A percentile compares a stretch with the other conserved stretches of the same genome.
Conservation (phyloP, 2,113 vertebrate species). For the Eolophus roseicapilla region DNA sequence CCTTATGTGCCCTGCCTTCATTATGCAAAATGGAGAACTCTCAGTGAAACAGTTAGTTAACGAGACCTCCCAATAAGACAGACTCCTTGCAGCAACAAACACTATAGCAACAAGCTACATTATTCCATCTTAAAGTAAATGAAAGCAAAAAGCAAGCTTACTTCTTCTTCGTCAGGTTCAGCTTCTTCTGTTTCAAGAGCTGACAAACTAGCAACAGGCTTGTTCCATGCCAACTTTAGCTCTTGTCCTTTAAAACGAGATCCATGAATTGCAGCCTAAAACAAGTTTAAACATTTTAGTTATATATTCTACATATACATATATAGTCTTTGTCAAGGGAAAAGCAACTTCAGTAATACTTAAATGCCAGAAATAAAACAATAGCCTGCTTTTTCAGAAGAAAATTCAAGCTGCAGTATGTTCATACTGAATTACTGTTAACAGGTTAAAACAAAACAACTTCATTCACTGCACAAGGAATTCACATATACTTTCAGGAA, state of each 20-base stretch:
- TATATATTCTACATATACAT: background rate
- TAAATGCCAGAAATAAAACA: background rate
- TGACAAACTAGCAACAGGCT: conserved; percentile 79
- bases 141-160: conserved; percentile 63
- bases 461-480: background rate
- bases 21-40: background rate
- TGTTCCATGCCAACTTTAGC: conserved; percentile 93
- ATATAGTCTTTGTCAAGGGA: background rate
- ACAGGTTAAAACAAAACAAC: background rate
- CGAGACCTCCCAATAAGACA: background rate
- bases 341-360: background rate
- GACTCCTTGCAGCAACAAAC: background rate
- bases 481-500: background rate
- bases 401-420: background rate
- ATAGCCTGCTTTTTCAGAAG: background rate
- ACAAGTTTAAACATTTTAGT: conserved; percentile 39
- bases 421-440: background rate
- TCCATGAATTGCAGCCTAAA: conserved; percentile 91
- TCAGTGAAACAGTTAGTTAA: background rate
- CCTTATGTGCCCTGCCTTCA: background rate
- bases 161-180: conserved; percentile 94
- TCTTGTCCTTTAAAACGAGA: conserved; percentile 88
- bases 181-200: conserved; percentile 84
- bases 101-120: background rate
- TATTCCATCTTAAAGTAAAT: background rate